These are phyloP conservation scores for Lamproptera curius DNA, from an alignment of 2,888 invertebrate genomes.

Conservation along the genomic window DNA sequence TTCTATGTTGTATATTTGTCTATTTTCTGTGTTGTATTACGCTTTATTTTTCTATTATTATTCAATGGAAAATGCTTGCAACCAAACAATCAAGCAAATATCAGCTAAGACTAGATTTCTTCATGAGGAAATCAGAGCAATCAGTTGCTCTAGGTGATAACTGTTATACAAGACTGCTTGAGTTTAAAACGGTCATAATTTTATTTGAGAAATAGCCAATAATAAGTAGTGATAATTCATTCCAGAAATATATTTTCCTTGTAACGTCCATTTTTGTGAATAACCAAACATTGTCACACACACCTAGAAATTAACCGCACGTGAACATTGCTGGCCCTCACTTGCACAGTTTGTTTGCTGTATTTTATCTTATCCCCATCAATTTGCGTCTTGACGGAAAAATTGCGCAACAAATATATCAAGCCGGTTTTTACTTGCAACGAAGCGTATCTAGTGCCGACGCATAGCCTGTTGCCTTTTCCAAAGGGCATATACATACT, in stretches of 20 bases:
- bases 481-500: slow-evolving; percentile 60
- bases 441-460: slow-evolving; percentile 50
- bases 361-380: slow-evolving; percentile 35
- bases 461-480: slow-evolving; percentile 59
- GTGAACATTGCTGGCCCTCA: slow-evolving; percentile 21
- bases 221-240: not conserved
- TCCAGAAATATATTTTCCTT: not conserved
- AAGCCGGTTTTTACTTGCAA: slow-evolving; percentile 36
- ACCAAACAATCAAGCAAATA: no score
- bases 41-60: no score
- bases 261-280: no score
- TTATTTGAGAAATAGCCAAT: no score
- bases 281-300: not conserved
- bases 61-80: no score
- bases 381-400: slow-evolving; percentile 33
- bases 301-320: slow-evolving; percentile 23
- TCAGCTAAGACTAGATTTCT: no score
- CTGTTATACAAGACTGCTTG: no score
- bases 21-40: no score
- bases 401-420: slow-evolving; percentile 38
- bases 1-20: no score
- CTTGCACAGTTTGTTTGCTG: slow-evolving; percentile 24
- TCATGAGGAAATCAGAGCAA: no score
- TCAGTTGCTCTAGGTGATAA: no score
- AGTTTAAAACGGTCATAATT: not conserved